phyloP scores from a whole-genome alignment of 1,140 invertebrate genomes.

The Micrasema longulum region DNA sequence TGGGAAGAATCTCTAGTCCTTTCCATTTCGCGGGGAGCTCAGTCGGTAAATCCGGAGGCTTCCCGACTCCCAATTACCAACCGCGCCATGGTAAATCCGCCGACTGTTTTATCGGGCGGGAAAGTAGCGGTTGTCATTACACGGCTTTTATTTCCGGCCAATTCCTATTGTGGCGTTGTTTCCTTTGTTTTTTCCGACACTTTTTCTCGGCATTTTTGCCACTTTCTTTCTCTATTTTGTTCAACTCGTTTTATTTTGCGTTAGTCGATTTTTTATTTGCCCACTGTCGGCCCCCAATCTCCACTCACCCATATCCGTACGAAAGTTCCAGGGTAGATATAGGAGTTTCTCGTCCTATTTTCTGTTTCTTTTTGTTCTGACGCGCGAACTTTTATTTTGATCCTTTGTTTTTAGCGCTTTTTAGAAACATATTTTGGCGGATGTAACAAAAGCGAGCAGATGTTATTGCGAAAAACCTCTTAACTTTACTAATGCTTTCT shows the following conservation, averaged over 20 bases:
- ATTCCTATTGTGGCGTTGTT: slow-evolving; percentile 51
- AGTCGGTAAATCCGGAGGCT: slow-evolving; percentile 38
- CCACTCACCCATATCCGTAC: slow-evolving; percentile 40
- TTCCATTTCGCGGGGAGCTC: slow-evolving; percentile 21
- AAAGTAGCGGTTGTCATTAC: slow-evolving; percentile 54
- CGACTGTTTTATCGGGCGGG: slow-evolving; percentile 42
- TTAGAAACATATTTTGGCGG: slow-evolving; percentile 37
- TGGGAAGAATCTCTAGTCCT: slow-evolving; percentile 11
- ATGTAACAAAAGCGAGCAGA: slow-evolving; percentile 36
- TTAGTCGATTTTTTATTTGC: slow-evolving; percentile 54
- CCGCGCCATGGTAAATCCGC: slow-evolving; percentile 32
- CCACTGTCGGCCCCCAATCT: slow-evolving; percentile 42
- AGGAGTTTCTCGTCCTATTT: slow-evolving; percentile 42
- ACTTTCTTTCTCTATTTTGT: slow-evolving; percentile 39
- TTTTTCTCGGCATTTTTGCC: slow-evolving; percentile 42
- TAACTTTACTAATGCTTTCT: no score
- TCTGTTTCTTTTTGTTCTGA: slow-evolving; percentile 47
- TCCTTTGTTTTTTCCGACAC: slow-evolving; percentile 30
- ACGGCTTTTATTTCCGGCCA: slow-evolving; percentile 55
- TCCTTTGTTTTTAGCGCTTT: slow-evolving; percentile 54
- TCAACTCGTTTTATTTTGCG: slow-evolving; percentile 51
- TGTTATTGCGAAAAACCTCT: slow-evolving; percentile 25
- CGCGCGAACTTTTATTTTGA: slow-evolving; percentile 54
- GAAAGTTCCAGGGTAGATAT: slow-evolving; percentile 50
- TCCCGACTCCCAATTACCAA: slow-evolving; percentile 27